A percentile compares a stretch with the other conserved stretches of the same genome.
Evolutionary conservation across 2,888 invertebrate species (phyloP).

Genomic region (Drosophila borborema): DNA sequence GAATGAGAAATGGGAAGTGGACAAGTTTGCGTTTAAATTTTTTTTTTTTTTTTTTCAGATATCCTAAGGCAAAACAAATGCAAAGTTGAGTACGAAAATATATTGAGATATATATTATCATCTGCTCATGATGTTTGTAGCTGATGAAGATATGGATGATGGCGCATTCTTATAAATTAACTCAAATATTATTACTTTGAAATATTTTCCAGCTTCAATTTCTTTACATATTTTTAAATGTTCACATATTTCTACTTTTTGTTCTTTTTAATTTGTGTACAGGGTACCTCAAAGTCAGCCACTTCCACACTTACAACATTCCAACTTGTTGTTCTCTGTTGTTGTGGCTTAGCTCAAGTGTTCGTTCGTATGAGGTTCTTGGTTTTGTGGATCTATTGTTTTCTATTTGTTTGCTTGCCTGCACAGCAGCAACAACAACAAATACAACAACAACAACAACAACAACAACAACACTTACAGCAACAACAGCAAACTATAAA

Average conservation of each 20-base stretch:
- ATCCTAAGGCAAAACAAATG: background rate
- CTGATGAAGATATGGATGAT: background rate
- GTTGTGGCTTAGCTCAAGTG: constrained; percentile 39
- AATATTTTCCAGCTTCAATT: background rate
- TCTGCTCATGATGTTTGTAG: background rate
- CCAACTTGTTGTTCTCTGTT: constrained; percentile 18
- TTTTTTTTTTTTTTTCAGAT: constrained; percentile 2
- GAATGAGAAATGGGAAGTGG: constrained; percentile 58
- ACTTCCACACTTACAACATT: too few relatives aligned
- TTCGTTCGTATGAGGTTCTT: constrained; percentile 23
- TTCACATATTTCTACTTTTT: background rate
- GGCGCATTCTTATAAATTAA: too few relatives aligned
- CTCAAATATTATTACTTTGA: background rate
- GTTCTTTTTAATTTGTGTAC: background rate
- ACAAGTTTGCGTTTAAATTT: constrained; percentile 37
- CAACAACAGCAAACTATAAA: constrained; percentile 7
- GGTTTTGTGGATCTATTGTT: constrained; percentile 49
- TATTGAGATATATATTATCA: background rate
- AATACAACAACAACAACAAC: background rate
- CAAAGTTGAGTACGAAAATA: background rate
- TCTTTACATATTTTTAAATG: background rate
- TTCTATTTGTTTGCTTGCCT: constrained; percentile 36
- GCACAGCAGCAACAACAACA: constrained; percentile 19
- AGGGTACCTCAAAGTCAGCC: background rate
- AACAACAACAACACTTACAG: constrained; percentile 1